A percentile compares a stretch with the other conserved stretches of the same genome.
Conservation (phyloP, 1,140 invertebrate species). For the Frieseomelitta varia region DNA sequence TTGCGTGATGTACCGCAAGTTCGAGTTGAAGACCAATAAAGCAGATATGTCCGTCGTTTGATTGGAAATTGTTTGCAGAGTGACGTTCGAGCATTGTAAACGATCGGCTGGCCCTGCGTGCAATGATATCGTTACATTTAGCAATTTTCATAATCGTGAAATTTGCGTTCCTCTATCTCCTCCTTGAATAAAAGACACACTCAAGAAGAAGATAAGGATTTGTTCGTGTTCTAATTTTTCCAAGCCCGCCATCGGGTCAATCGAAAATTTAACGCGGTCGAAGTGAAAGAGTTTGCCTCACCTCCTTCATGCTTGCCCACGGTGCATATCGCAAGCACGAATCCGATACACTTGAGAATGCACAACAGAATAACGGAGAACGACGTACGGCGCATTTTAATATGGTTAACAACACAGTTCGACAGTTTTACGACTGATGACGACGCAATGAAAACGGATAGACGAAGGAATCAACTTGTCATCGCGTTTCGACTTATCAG, state of each 20-base stretch:
- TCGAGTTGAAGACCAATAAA: slow-evolving; percentile 68
- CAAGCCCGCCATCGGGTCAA: neutral
- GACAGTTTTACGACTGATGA: slow-evolving; percentile 29
- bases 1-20: slow-evolving; percentile 53
- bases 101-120: neutral
- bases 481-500: slow-evolving; percentile 48
- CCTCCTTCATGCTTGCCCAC: slow-evolving; percentile 63
- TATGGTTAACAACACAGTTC: neutral
- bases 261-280: neutral
- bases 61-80: slow-evolving; percentile 38
- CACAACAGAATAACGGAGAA: slow-evolving; percentile 51
- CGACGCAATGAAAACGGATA: slow-evolving; percentile 6
- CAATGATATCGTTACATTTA: neutral
- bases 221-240: neutral
- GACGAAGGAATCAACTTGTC: neutral
- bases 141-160: neutral
- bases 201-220: neutral
- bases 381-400: slow-evolving; percentile 45
- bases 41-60: slow-evolving; percentile 40
- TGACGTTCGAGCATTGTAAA: slow-evolving; percentile 69
- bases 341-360: slow-evolving; percentile 32
- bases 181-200: neutral
- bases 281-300: slow-evolving; percentile 35
- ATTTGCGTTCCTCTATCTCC: neutral
- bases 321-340: slow-evolving; percentile 54